Percentiles rank a stretch among this genome's conserved stretches.
phyloP scores from a whole-genome alignment of 2,113 vertebrate genomes.

The Protomyctophum bolini region DNA sequence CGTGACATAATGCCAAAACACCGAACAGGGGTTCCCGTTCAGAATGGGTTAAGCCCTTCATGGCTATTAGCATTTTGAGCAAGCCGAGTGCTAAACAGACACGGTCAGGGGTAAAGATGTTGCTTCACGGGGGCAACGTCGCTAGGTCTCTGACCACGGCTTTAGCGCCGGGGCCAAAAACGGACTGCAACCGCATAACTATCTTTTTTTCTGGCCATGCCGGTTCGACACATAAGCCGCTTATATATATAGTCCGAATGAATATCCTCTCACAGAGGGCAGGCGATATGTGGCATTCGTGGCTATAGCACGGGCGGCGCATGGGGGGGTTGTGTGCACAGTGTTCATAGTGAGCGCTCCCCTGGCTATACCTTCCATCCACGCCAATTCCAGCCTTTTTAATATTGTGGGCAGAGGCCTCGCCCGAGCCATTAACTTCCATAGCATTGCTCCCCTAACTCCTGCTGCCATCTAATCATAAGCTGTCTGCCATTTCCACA shows the following conservation, averaged over 20 bases:
- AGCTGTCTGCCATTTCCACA: conserved; percentile 17
- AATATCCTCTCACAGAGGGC: conserved; percentile 46
- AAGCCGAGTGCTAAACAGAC: conserved; percentile 25
- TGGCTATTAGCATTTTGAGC: conserved; percentile 56
- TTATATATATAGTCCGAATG: conserved; percentile 50
- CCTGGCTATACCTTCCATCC: conserved; percentile 45
- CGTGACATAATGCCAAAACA: too few relatives aligned
- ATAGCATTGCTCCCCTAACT: conserved; percentile 21
- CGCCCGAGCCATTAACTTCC: conserved; percentile 47
- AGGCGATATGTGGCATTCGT: conserved; percentile 37
- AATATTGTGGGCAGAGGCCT: conserved; percentile 38
- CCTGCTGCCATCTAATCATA: conserved; percentile 36
- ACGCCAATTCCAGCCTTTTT: conserved; percentile 42
- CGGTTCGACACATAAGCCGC: conserved; percentile 55
- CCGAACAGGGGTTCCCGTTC: too few relatives aligned
- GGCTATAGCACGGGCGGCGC: conserved; percentile 35
- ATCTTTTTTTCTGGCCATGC: conserved; percentile 56
- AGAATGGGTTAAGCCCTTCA: conserved; percentile 46
- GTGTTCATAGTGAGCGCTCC: conserved; percentile 26
- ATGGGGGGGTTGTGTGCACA: not conserved
- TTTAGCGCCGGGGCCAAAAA: conserved; percentile 23
- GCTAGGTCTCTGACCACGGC: conserved; percentile 29
- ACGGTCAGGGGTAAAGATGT: conserved; percentile 46
- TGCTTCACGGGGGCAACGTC: conserved; percentile 37
- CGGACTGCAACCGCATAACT: conserved; percentile 32